Evolutionary conservation across 2,888 invertebrate genomes (phyloP), one percentile per base, ranked within the genome.

Genomic region (Xanthia icteritia): DNA sequence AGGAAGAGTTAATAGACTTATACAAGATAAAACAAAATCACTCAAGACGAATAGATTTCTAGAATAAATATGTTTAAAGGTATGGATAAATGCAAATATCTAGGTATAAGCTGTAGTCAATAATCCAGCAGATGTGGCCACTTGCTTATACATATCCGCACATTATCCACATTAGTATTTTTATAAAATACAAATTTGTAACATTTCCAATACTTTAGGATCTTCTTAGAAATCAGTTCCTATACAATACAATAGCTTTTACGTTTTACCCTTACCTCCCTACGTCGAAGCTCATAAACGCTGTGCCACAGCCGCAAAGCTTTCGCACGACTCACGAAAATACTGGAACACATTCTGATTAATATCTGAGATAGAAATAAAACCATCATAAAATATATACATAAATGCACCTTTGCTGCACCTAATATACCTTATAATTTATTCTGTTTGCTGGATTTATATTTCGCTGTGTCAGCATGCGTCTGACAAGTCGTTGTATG

Each of bases 171-270:
- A 88, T 76, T 73, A 83, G 81, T 88, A 88, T 80, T 87, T 88
- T 90, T 89, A 78, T 87, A 89, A 94, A 96, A 96, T 96, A 96
- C 96, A 96, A 96, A 96, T 96, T 96, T 96, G 96, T 96, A 96
- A 96, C 95, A 96, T 90, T 92, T 95, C 92, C 94, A 95, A 96
- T 96, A 96, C 94, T 95, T 95, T 92, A 95, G 94, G 95, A 96
- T 95, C 92, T 89, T 93, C 90, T 94, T 95, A 94, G 94, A 94
- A 94, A 94, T 94, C 93, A 93, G 91, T 93, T 94, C 93, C 93
- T 94, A 94, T 94, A 93, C 92, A 91, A 89, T 92, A 92, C 90
- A 94, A 93, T 95, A 95, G 93, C 92, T 91, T 93, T 94, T 94
- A 93, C 91, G 88, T 92, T 92, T 94, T 95, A 96, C 95, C 95